Conservation (phyloP, 1,140 invertebrate species). For the Drosophila repleta region DNA sequence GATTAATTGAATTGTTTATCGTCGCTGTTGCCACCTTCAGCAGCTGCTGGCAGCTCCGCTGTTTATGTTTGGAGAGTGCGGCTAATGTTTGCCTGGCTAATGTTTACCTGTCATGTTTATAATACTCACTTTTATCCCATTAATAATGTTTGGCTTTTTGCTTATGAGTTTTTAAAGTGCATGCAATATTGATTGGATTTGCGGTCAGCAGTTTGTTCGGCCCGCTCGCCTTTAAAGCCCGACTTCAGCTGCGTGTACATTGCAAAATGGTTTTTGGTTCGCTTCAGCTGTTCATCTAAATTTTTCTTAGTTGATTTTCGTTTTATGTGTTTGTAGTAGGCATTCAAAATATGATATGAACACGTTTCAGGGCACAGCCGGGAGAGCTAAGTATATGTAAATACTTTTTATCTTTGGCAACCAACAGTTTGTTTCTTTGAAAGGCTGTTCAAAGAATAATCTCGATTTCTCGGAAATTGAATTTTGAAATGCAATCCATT, state of each 20-base stretch:
- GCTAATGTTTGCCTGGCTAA: slow-evolving; percentile 12
- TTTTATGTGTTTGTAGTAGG: background rate
- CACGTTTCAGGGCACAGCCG: no score
- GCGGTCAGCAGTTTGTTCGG: slow-evolving; percentile 19
- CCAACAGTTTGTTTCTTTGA: no score
- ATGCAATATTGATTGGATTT: slow-evolving; percentile 60
- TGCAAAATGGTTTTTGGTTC: slow-evolving; percentile 10
- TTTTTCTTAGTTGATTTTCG: background rate
- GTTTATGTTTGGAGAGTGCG: slow-evolving; percentile 17
- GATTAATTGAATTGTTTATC: slow-evolving; percentile 62
- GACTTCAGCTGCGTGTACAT: slow-evolving; percentile 1
- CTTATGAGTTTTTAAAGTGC: slow-evolving; percentile 45
- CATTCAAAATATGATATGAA: background rate
- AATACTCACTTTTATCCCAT: slow-evolving; percentile 56
- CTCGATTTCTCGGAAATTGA: no score
- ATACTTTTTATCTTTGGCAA: no score
- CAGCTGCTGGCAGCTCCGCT: slow-evolving; percentile 1
- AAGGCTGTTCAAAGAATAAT: no score
- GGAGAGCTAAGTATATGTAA: background rate
- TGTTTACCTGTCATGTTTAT: slow-evolving; percentile 45
- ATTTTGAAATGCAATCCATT: no score
- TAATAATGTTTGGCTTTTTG: slow-evolving; percentile 49
- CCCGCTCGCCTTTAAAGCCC: slow-evolving; percentile 7
- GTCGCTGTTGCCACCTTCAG: background rate
- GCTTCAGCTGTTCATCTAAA: background rate